Evolutionary conservation across 2,888 invertebrate species (phyloP).

Genomic region (Limnephilus auricula): DNA sequence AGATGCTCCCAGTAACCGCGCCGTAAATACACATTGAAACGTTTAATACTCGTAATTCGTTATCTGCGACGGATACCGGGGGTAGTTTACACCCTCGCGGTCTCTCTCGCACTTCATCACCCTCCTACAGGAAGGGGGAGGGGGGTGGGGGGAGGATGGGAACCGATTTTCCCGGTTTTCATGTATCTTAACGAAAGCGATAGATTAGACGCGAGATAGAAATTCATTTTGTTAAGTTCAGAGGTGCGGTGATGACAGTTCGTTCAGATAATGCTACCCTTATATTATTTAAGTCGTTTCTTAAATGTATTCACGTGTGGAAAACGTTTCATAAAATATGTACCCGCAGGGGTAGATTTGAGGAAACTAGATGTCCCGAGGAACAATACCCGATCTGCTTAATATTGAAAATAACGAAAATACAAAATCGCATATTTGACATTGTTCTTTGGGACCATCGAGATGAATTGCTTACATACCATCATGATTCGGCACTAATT

Average conservation of each 20-base stretch:
- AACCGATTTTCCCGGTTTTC: constrained; percentile 54
- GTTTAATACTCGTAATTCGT: constrained; percentile 80
- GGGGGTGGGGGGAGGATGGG: constrained; percentile 15
- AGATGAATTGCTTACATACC: too few relatives aligned
- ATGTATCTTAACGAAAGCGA: constrained; percentile 63
- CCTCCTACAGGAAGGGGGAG: constrained; percentile 7
- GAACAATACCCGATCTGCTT: too few relatives aligned
- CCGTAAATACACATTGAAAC: constrained; percentile 69
- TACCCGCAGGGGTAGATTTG: neutral
- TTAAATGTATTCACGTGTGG: constrained; percentile 16
- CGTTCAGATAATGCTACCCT: constrained; percentile 11
- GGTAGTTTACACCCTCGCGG: constrained; percentile 57
- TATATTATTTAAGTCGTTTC: constrained; percentile 13
- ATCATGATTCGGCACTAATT: too few relatives aligned
- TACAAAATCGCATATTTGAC: too few relatives aligned
- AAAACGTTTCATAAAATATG: neutral
- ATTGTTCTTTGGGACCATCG: too few relatives aligned
- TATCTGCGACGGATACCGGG: constrained; percentile 71
- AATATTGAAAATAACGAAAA: too few relatives aligned
- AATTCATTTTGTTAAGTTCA: constrained; percentile 66
- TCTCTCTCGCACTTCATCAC: constrained; percentile 53
- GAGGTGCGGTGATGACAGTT: constrained; percentile 58
- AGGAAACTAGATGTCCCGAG: too few relatives aligned
- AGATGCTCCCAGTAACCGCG: constrained; percentile 47
- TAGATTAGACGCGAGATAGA: constrained; percentile 65